These are phyloP conservation scores for Tenualosa ilisha DNA, from an alignment of 2,797 vertebrate genomes.

Conservation along the genomic window DNA sequence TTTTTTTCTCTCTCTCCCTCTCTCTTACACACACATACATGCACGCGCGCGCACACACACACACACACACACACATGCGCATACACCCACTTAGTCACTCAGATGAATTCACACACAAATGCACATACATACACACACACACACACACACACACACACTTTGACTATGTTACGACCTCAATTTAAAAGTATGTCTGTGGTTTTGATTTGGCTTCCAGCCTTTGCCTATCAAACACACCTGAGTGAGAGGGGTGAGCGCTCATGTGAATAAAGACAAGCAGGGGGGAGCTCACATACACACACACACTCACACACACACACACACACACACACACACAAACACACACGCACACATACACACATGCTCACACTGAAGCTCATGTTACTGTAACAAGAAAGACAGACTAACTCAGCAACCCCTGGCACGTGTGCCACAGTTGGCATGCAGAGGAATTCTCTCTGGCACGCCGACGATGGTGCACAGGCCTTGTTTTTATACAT, in stretches of 20 bases:
- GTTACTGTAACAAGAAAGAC: background rate
- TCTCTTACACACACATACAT: slow-evolving; percentile 26
- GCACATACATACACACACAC: background rate
- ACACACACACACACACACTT: slow-evolving; percentile 15
- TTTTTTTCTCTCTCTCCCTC: background rate
- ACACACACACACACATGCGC: background rate
- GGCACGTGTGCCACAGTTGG: no score
- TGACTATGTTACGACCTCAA: slow-evolving; percentile 48
- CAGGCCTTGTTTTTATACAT: no score
- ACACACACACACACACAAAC: background rate
- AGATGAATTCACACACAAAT: background rate
- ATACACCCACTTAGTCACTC: background rate
- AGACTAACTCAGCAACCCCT: background rate
- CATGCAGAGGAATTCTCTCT: no score
- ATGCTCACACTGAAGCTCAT: background rate
- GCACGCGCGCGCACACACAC: background rate
- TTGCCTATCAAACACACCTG: slow-evolving; percentile 49
- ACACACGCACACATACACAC: no score
- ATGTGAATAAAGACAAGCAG: slow-evolving; percentile 48
- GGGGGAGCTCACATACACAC: slow-evolving; percentile 29
- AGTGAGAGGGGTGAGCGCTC: slow-evolving; percentile 28
- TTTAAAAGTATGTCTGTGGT: slow-evolving; percentile 48
- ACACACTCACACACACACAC: background rate
- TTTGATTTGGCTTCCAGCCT: slow-evolving; percentile 47
- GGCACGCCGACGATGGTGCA: no score